Conservation (phyloP, 1,140 invertebrate species). For the Drosophila pectinifera region DNA sequence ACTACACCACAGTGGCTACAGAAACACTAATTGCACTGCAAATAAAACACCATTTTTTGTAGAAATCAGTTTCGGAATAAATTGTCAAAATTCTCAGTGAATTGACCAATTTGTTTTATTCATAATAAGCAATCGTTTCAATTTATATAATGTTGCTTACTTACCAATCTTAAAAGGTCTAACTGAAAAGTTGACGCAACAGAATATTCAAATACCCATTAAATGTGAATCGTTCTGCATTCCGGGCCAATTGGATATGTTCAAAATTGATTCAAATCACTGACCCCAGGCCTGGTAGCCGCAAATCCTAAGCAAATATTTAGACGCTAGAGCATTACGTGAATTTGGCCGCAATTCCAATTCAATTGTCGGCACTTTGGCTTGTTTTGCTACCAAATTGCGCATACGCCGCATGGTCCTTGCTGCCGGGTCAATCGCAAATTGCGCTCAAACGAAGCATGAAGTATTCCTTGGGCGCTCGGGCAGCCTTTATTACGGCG, state of each 20-base stretch:
- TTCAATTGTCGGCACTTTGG: slow-evolving; percentile 37
- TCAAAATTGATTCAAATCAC: slow-evolving; percentile 18
- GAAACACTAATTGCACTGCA: too few species aligned
- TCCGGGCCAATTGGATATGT: background rate
- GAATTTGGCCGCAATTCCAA: slow-evolving; percentile 21
- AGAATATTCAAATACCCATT: background rate
- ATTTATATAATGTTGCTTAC: too few species aligned
- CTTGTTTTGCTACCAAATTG: slow-evolving; percentile 53
- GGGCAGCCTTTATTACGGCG: slow-evolving; percentile 51
- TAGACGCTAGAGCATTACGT: slow-evolving; percentile 20
- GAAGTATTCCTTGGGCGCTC: slow-evolving; percentile 55
- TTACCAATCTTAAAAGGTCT: too few species aligned
- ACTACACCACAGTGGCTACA: too few species aligned
- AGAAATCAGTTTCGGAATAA: too few species aligned
- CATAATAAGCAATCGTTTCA: too few species aligned
- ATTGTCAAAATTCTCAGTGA: too few species aligned
- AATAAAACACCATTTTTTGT: too few species aligned
- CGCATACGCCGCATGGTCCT: slow-evolving; percentile 69
- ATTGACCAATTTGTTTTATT: too few species aligned
- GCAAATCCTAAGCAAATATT: slow-evolving; percentile 25
- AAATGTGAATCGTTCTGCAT: background rate
- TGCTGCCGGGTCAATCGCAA: slow-evolving; percentile 52
- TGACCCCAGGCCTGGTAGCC: background rate
- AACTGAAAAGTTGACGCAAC: too few species aligned
- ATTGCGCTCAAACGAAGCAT: slow-evolving; percentile 64